Evolutionary conservation across 2,797 vertebrate genomes (phyloP), one percentile per base, ranked within the genome.

Genomic region (Channa striata): DNA sequence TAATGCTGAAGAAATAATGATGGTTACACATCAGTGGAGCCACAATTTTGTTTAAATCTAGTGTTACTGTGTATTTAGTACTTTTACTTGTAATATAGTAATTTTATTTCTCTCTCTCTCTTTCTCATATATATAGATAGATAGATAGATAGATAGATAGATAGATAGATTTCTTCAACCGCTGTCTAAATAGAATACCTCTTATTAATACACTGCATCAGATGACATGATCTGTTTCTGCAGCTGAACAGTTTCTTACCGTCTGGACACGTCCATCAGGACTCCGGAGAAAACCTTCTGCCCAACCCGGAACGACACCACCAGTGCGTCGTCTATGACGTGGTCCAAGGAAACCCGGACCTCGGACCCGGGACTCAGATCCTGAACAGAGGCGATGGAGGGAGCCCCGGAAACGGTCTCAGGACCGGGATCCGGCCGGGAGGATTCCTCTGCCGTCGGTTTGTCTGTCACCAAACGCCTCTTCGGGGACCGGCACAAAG

Each of bases 291-390:
- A 99, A 58, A 98, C 93, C 91, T 96, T 96, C 90, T 97, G 95
- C 33, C 97, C 97, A 43, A 96, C 88, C 65, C 96, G 95, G 91
- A 98, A 97, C 11, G 97, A 98, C 86, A 99, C 97, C 85, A 99
- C 97, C 73, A 99, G 93, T 21, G 97, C 97, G 87, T 99, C 97
- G 92, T 98, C 97, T 81, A 99, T 98, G 86, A 99, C 96, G 93
- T 98, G 97, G 74, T 99, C 97, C 93, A 99, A 93, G 44, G 92
- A 96, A 81, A 98, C 97, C 77, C 95, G 96, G 83, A 98, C 97
- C 92, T 99, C 96, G 16, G 97, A 95, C 69, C 97, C 97, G 1
- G 94, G 95, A 62, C 93, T 92, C 68, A 98, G 90, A 19, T 93
- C 87, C 70, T 89, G 90, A 52, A 90, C 88, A 2, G 81, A 63